phyloP scores from a whole-genome alignment of 2,113 vertebrate species.

The Bos taurus region ARS-UCD2.0 NC_037330.1:111495001-111495500 shows the following conservation, averaged over 20 bases:
- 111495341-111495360: neutral
- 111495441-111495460: no score
- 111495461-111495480: neutral
- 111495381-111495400: neutral
- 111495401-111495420: neutral
- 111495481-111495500: neutral
- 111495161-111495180: neutral
- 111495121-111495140: neutral
- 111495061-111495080: neutral
- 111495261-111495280: neutral
- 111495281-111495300: neutral
- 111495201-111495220: neutral
- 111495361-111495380: neutral
- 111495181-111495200: neutral
- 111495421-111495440: neutral
- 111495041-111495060: neutral
- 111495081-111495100: neutral
- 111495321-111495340: neutral
- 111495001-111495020: constrained; percentile 2
- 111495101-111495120: neutral
- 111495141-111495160: neutral
- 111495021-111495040: constrained; percentile 4
- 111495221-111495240: neutral
- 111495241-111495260: neutral
- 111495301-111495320: neutral